phyloP scores from a whole-genome alignment of 2,113 vertebrate genomes.

The Podiceps cristatus region DNA sequence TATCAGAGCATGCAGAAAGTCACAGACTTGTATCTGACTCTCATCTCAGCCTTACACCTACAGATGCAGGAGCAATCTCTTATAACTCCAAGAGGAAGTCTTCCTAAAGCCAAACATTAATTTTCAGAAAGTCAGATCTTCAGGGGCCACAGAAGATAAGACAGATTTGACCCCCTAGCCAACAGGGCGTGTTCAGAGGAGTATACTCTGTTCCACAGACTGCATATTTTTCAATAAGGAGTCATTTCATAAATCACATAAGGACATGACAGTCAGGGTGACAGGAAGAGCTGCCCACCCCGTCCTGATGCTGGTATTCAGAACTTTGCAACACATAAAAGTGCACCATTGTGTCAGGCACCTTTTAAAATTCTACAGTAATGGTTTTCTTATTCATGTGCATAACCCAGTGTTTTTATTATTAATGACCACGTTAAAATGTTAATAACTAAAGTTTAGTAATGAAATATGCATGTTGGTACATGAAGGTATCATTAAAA shows the following conservation, averaged over 20 bases:
- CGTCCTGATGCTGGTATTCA: not conserved
- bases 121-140: not conserved
- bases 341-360: accelerated
- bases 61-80: not conserved
- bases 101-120: not conserved
- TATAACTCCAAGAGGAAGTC: not conserved
- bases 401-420: not conserved
- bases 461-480: conserved; percentile 16
- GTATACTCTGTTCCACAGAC: not conserved
- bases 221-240: not conserved
- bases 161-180: not conserved
- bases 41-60: not conserved
- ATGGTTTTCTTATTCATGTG: not conserved
- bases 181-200: not conserved
- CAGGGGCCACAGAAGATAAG: not conserved
- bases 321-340: not conserved
- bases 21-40: accelerated
- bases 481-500: conserved; percentile 13
- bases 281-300: not conserved
- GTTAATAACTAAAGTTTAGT: not conserved
- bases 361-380: not conserved
- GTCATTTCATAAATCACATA: not conserved
- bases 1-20: not conserved
- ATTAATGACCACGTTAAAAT: not conserved
- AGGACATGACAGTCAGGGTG: not conserved